These are phyloP conservation scores for Melikaiella ostensackeni DNA, from an alignment of 2,888 invertebrate species.

Conservation along the genomic window DNA sequence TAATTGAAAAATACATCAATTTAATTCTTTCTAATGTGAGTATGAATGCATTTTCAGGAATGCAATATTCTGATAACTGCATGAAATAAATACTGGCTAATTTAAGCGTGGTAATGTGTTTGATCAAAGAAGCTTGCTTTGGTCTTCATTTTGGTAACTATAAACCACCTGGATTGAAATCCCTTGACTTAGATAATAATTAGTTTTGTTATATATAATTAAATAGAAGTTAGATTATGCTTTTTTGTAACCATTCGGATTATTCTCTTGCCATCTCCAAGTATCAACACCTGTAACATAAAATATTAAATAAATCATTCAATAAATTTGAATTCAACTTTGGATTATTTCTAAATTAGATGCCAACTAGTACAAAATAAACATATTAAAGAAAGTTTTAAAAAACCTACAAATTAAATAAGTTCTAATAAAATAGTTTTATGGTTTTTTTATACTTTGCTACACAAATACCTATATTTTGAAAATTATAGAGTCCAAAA, in stretches of 20 bases:
- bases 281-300: conserved; percentile 81
- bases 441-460: too few species aligned
- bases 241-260: conserved; percentile 85
- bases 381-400: too few species aligned
- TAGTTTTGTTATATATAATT: neutral
- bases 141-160: conserved; percentile 67
- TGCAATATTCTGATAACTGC: neutral
- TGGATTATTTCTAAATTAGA: too few species aligned
- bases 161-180: conserved; percentile 60
- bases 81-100: neutral
- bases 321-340: too few species aligned
- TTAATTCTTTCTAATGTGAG: neutral
- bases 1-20: neutral
- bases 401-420: too few species aligned
- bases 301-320: conserved; percentile 10
- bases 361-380: too few species aligned
- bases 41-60: neutral
- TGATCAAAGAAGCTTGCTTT: conserved; percentile 51
- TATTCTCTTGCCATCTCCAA: conserved; percentile 92
- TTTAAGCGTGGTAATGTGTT: neutral
- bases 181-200: neutral
- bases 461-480: too few species aligned
- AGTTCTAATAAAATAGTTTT: too few species aligned
- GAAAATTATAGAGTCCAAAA: neutral
- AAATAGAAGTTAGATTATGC: conserved; percentile 8